Evolutionary conservation across 2,113 vertebrate genomes (phyloP).

Genomic region (Peromyscus leucopus): DNA sequence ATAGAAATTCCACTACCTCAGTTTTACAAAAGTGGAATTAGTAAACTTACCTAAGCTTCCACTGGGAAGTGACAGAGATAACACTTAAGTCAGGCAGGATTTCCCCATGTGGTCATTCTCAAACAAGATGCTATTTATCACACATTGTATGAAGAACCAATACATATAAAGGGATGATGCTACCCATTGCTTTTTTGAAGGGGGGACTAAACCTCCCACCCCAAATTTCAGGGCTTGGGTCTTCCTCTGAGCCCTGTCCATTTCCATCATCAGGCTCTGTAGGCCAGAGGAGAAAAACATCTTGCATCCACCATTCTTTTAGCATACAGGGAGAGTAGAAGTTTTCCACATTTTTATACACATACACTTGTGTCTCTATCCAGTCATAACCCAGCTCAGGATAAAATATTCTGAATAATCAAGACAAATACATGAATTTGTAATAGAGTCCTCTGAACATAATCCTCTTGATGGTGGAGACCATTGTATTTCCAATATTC

Average conservation of each 20-base stretch:
- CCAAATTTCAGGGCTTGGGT: neutral
- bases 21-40: slow-evolving; percentile 19
- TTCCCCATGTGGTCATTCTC: neutral
- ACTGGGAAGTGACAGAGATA: neutral
- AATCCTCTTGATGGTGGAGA: neutral
- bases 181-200: neutral
- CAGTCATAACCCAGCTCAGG: neutral
- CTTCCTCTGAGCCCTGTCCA: neutral
- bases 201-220: neutral
- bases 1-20: neutral
- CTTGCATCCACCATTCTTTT: neutral
- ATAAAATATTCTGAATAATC: neutral
- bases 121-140: neutral
- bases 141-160: neutral
- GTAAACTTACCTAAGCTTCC: neutral
- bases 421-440: neutral
- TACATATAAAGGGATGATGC: neutral
- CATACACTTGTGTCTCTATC: neutral
- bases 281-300: neutral
- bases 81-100: neutral
- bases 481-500: neutral
- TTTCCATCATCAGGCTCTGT: neutral
- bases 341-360: neutral
- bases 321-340: neutral
- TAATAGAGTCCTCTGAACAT: neutral